Percentiles rank a stretch among this genome's conserved stretches.
Conservation (phyloP, 2,797 vertebrate genomes). For the Octomys mimax region DNA sequence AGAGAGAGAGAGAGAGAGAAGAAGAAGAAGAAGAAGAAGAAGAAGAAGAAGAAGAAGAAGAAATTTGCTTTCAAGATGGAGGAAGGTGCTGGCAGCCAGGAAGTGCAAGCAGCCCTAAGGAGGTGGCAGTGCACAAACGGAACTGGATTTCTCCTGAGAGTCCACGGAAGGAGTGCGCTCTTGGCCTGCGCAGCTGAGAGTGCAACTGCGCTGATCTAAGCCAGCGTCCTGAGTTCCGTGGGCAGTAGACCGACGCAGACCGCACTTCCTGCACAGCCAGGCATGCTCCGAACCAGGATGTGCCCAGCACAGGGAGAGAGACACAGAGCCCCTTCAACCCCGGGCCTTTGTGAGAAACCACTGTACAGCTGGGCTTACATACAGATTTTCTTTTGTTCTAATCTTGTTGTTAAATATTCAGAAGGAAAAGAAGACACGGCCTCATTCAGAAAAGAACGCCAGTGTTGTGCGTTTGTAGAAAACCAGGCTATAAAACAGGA, state of each 20-base stretch:
- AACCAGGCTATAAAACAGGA: slow-evolving; percentile 76
- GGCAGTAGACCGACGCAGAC: not conserved
- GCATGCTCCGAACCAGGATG: slow-evolving; percentile 8
- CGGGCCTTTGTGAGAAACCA: slow-evolving; percentile 60
- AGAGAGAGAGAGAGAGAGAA: not conserved
- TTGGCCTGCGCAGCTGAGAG: not conserved
- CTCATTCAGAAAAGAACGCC: slow-evolving; percentile 72
- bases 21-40: not conserved
- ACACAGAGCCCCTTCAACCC: not conserved
- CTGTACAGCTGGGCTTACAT: slow-evolving; percentile 75
- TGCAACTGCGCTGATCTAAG: slow-evolving; percentile 2
- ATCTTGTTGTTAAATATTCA: slow-evolving; percentile 79
- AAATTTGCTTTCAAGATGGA: not conserved
- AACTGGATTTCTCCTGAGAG: not conserved
- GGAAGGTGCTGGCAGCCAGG: not conserved
- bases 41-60: not conserved
- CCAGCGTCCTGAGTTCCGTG: not conserved
- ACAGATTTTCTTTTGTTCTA: slow-evolving; percentile 72
- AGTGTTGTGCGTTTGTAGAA: slow-evolving; percentile 72
- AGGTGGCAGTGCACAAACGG: not conserved
- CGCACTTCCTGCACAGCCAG: not conserved
- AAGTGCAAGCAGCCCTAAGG: not conserved
- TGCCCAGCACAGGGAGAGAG: not conserved
- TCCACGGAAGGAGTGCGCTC: not conserved
- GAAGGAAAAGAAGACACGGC: slow-evolving; percentile 67